Percentiles rank a stretch among this genome's conserved stretches.
Evolutionary conservation across 2,113 vertebrate genomes (phyloP).

Genomic region (Aleadryas rufinucha): DNA sequence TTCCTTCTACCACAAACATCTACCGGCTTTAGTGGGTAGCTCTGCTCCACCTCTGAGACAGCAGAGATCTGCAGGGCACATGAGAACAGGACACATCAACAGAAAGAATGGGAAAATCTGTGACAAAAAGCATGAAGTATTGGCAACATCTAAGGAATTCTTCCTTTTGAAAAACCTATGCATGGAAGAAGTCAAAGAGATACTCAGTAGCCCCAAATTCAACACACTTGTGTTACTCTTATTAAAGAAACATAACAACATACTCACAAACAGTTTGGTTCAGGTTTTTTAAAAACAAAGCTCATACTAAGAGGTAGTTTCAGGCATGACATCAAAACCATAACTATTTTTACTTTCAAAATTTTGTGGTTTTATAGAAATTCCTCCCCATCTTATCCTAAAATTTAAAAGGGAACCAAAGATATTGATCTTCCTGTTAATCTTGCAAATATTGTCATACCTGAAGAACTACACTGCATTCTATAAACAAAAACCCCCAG

Average conservation of each 20-base stretch:
- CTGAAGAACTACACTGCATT: neutral
- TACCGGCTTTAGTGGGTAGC: neutral
- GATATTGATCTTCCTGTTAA: neutral
- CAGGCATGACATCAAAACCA: neutral
- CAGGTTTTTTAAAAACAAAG: neutral
- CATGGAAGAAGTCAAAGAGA: neutral
- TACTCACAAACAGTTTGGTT: neutral
- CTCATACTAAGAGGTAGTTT: neutral
- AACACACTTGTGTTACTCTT: neutral
- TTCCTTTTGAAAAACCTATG: neutral
- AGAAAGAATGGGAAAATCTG: neutral
- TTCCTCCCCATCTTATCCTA: neutral
- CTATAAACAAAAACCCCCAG: neutral
- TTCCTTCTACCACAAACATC: neutral
- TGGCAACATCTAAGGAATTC: neutral
- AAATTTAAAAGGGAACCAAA: neutral
- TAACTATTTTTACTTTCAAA: neutral
- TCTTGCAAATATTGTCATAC: neutral
- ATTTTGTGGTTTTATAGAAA: neutral
- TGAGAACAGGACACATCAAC: neutral
- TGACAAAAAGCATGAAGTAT: neutral
- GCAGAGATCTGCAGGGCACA: neutral
- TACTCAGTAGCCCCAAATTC: neutral
- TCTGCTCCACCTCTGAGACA: neutral
- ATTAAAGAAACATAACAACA: neutral